Percentiles rank a stretch among this genome's conserved stretches.
Evolutionary conservation across 2,113 vertebrate species (phyloP).

Genomic region (Guaruba guarouba): DNA sequence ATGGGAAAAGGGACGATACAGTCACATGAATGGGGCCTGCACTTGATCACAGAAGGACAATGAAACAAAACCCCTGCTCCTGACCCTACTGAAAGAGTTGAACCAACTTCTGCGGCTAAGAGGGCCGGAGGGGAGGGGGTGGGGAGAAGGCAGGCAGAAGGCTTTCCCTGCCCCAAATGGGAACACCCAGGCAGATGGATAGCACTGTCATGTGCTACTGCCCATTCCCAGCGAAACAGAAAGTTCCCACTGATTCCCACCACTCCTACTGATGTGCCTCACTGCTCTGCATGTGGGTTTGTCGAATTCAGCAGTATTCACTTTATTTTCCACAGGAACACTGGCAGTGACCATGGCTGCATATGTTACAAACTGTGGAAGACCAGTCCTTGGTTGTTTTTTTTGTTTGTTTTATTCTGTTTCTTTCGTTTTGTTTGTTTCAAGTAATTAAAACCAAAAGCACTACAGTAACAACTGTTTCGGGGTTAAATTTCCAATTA

Average conservation of each 20-base stretch:
- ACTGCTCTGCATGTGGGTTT: neutral
- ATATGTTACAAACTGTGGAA: neutral
- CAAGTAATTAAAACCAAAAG: neutral
- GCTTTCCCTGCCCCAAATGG: neutral
- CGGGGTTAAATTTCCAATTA: neutral
- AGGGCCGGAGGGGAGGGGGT: neutral
- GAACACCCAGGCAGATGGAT: neutral
- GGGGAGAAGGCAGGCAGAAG: neutral
- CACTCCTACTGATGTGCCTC: neutral
- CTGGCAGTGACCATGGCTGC: neutral
- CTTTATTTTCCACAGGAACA: neutral
- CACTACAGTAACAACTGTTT: neutral
- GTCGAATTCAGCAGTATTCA: no score
- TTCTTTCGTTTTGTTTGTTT: neutral
- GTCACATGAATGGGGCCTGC: neutral
- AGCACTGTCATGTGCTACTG: no score
- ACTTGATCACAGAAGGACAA: neutral
- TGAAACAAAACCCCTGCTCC: neutral
- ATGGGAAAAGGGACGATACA: neutral
- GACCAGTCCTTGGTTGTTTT: neutral
- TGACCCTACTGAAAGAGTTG: neutral
- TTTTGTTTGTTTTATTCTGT: no score
- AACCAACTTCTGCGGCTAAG: neutral
- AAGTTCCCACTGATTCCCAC: neutral
- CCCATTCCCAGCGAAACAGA: accelerated